Conservation (phyloP, 2,797 vertebrate species). For the Champsocephalus gunnari region DNA sequence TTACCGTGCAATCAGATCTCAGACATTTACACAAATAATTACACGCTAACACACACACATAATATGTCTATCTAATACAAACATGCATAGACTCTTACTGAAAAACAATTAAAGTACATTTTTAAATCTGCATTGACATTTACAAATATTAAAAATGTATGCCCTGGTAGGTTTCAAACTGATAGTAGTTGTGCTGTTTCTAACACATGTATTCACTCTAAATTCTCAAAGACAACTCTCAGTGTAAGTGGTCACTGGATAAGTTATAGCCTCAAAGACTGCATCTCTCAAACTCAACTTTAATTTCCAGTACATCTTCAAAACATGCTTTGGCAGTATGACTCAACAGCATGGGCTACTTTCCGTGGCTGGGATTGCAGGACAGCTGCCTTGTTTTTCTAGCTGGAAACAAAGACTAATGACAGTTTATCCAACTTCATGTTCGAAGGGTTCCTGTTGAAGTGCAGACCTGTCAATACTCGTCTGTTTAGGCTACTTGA, state of each 20-base stretch:
- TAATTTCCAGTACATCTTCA: not conserved
- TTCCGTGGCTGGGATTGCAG: not conserved
- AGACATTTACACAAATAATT: slow-evolving; percentile 46
- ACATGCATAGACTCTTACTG: slow-evolving; percentile 2
- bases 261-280: not conserved
- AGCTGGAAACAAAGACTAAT: slow-evolving; percentile 1
- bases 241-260: not conserved
- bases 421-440: not conserved
- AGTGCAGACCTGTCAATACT: too few species aligned
- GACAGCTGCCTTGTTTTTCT: not conserved
- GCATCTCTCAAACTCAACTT: not conserved
- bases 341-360: not conserved
- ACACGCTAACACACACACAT: slow-evolving; percentile 2
- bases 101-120: not conserved
- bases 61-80: slow-evolving; percentile 2
- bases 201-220: not conserved
- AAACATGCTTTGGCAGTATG: not conserved
- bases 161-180: slow-evolving; percentile 7
- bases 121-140: slow-evolving; percentile 44
- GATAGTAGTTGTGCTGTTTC: slow-evolving; percentile 1
- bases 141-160: slow-evolving; percentile 19
- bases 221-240: not conserved
- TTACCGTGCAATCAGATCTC: not conserved
- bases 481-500: not conserved
- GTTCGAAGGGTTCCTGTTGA: not conserved